phyloP scores from a whole-genome alignment of 2,797 vertebrate species.

The Linurgus olivaceus region DNA sequence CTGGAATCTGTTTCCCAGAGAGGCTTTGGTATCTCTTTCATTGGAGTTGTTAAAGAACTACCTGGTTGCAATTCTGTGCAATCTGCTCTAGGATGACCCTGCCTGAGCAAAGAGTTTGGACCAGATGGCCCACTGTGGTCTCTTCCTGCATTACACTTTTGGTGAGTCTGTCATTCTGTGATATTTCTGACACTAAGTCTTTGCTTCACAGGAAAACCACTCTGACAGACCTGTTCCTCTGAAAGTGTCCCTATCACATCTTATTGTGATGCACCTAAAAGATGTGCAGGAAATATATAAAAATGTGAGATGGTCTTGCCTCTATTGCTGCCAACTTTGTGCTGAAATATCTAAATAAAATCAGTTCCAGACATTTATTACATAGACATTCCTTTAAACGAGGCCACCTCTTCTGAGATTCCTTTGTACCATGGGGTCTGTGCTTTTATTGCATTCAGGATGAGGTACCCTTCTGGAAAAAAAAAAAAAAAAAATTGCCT shows the following conservation, averaged over 20 bases:
- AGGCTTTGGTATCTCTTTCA: background rate
- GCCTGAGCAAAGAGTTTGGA: background rate
- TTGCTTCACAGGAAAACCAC: background rate
- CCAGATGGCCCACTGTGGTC: background rate
- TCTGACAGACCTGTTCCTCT: background rate
- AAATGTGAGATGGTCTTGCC: background rate
- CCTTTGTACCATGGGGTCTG: background rate
- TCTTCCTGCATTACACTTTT: background rate
- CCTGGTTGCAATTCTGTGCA: background rate
- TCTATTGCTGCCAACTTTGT: background rate
- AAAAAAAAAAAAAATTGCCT: background rate
- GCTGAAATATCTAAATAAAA: background rate
- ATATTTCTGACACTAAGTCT: background rate
- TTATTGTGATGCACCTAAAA: background rate
- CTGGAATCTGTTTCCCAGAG: background rate
- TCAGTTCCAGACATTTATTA: background rate
- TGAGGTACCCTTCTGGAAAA: background rate
- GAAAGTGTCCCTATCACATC: background rate
- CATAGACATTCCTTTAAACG: background rate
- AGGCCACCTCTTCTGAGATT: background rate
- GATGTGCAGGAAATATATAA: background rate
- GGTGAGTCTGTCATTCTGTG: background rate
- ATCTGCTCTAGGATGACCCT: background rate
- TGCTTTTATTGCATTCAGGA: background rate
- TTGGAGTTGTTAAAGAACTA: background rate